These are phyloP conservation scores for Todus mexicanus DNA, from an alignment of 2,797 vertebrate species.

Conservation along the genomic window DNA sequence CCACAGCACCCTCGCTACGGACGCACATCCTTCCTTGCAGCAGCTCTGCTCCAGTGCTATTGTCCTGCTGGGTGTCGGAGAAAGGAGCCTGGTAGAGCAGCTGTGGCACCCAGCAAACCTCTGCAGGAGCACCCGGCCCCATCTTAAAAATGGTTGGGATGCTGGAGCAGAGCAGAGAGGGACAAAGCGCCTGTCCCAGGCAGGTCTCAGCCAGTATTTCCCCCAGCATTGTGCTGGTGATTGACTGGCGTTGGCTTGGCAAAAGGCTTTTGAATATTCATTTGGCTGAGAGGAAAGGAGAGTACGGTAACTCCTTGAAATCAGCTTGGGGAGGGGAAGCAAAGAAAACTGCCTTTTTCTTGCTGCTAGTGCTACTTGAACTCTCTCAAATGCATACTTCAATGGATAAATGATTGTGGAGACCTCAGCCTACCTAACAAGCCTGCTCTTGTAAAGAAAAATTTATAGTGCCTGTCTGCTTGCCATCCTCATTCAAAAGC, in stretches of 20 bases:
- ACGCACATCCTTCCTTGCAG: neutral
- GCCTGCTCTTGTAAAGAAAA: neutral
- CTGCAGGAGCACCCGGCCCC: neutral
- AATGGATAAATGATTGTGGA: neutral
- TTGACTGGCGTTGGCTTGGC: neutral
- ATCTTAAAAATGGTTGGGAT: neutral
- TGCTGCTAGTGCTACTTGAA: conserved; percentile 22
- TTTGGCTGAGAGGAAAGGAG: neutral
- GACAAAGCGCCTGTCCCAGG: neutral
- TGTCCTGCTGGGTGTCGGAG: neutral
- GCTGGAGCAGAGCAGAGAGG: neutral
- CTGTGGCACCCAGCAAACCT: neutral
- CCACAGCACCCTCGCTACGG: accelerated
- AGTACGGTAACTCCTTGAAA: neutral
- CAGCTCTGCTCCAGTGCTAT: neutral
- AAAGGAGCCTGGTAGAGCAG: neutral
- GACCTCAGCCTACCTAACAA: conserved; percentile 20
- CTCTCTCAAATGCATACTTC: neutral
- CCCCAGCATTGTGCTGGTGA: neutral
- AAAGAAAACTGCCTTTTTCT: conserved; percentile 18
- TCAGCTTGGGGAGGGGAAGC: conserved; percentile 20
- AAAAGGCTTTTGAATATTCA: conserved; percentile 48
- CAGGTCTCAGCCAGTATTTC: neutral
- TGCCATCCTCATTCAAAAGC: conserved; percentile 41
- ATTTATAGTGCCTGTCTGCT: neutral